Percentiles rank a stretch among this genome's conserved stretches.
These are phyloP conservation scores for Perccottus glenii DNA, from an alignment of 2,113 vertebrate genomes.

Conservation along the genomic window DNA sequence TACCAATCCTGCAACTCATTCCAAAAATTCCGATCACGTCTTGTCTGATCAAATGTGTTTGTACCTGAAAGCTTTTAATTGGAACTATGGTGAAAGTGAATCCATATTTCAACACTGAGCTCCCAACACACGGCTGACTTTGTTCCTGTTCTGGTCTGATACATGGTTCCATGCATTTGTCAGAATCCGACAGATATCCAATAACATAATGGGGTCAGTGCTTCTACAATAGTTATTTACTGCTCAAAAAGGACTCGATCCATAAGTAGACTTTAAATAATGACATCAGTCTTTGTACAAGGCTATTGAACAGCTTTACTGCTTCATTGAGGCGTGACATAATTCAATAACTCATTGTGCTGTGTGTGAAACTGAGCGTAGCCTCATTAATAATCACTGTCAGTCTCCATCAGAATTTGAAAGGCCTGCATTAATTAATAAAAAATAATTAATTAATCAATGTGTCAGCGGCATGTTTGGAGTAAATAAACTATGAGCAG, in stretches of 20 bases:
- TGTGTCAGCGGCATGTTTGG: background rate
- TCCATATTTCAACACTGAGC: too few relatives aligned
- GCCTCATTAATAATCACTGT: constrained; percentile 23
- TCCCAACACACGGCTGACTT: too few relatives aligned
- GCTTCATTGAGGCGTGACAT: background rate
- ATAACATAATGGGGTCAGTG: background rate
- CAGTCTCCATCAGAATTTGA: constrained; percentile 35
- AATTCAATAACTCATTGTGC: constrained; percentile 17
- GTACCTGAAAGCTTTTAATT: too few relatives aligned
- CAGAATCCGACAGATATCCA: background rate
- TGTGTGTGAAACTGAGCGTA: too few relatives aligned
- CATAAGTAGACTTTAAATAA: too few relatives aligned
- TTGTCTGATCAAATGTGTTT: too few relatives aligned
- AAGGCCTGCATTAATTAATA: constrained; percentile 14
- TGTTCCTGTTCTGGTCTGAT: too few relatives aligned
- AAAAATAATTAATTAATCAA: constrained; percentile 8
- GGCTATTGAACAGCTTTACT: too few relatives aligned
- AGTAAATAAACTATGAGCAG: fast-evolving
- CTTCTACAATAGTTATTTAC: constrained; percentile 1
- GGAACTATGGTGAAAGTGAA: too few relatives aligned
- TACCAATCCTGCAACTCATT: too few relatives aligned
- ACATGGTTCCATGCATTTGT: background rate
- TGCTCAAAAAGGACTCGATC: background rate
- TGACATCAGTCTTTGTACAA: background rate
- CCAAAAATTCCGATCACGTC: too few relatives aligned